Conservation (phyloP, 1,140 invertebrate species). For the Papilio aristodemus region DNA sequence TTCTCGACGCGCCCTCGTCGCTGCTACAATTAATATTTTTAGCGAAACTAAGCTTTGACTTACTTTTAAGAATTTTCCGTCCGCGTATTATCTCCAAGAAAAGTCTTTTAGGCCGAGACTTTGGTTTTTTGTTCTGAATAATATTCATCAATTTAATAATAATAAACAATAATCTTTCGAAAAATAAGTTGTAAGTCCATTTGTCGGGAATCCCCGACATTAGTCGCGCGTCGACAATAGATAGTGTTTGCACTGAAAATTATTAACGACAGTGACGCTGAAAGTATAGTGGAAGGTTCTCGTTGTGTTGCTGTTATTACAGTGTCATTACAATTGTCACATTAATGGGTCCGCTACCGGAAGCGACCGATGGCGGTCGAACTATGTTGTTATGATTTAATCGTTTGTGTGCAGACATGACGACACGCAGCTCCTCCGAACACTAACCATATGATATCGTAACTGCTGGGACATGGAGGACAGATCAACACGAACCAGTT, state of each 20-base stretch:
- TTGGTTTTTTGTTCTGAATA: not conserved
- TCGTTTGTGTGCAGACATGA: not conserved
- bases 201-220: too few species aligned
- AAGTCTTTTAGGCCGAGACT: not conserved
- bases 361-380: not conserved
- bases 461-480: not conserved
- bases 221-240: too few species aligned
- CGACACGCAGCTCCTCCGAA: not conserved
- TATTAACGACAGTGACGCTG: not conserved
- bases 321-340: not conserved
- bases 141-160: too few species aligned
- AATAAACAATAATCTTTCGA: not conserved
- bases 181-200: too few species aligned
- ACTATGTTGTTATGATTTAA: not conserved
- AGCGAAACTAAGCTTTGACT: conserved; percentile 2
- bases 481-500: not conserved
- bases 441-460: not conserved
- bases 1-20: not conserved
- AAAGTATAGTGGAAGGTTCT: not conserved
- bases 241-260: not conserved
- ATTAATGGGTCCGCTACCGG: not conserved
- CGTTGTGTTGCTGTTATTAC: not conserved
- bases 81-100: not conserved
- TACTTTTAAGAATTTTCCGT: conserved; percentile 4
- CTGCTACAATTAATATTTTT: not conserved